A percentile compares a stretch with the other conserved stretches of the same genome.
phyloP scores from a whole-genome alignment of 2,888 invertebrate genomes.

The Agriopis leucophaearia region DNA sequence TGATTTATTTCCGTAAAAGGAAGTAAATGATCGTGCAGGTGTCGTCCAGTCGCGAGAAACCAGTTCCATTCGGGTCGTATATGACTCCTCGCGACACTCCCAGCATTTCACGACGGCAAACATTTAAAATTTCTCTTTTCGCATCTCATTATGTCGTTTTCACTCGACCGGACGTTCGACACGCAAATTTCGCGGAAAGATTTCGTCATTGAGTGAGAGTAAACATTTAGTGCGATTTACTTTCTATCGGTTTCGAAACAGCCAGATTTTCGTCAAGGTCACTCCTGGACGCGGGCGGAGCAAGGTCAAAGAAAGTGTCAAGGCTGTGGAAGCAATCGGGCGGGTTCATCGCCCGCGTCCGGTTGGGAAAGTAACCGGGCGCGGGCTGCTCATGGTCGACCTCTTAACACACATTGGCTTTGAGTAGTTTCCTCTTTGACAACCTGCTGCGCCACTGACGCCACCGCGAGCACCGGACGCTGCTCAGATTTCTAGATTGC shows the following conservation, averaged over 20 bases:
- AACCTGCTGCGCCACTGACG: constrained; percentile 54
- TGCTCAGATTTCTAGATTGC: constrained; percentile 60
- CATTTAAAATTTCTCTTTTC: constrained; percentile 85
- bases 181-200: constrained; percentile 73
- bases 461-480: constrained; percentile 43
- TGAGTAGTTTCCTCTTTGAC: constrained; percentile 74
- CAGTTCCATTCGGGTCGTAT: constrained; percentile 79
- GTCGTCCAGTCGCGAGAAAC: constrained; percentile 69
- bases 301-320: constrained; percentile 86
- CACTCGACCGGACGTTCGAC: constrained; percentile 74
- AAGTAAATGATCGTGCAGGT: constrained; percentile 54
- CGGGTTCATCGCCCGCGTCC: constrained; percentile 77
- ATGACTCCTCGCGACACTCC: constrained; percentile 79
- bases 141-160: constrained; percentile 84
- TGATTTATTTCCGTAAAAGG: constrained; percentile 59
- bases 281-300: constrained; percentile 59
- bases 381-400: constrained; percentile 67
- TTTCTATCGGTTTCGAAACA: constrained; percentile 69
- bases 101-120: constrained; percentile 81
- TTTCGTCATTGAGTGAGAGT: constrained; percentile 82
- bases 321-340: constrained; percentile 84
- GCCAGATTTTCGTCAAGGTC: constrained; percentile 72
- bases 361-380: constrained; percentile 81
- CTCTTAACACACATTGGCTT: constrained; percentile 80
- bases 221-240: constrained; percentile 74